Evolutionary conservation across 2,888 invertebrate species (phyloP).

Genomic region (Pammene fasciana): DNA sequence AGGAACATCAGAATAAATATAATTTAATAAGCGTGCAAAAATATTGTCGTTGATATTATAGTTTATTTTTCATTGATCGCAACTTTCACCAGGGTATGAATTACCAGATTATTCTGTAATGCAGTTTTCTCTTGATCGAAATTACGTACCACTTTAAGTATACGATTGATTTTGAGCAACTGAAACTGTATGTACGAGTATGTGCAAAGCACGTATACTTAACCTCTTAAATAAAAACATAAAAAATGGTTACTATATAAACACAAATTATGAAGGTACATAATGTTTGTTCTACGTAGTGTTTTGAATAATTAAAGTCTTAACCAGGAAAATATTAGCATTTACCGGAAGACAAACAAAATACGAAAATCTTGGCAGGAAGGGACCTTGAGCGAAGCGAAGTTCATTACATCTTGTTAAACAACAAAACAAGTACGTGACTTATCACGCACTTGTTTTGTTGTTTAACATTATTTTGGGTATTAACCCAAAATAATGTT

Average conservation of each 20-base stretch:
- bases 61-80: not conserved
- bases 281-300: too few relatives aligned
- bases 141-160: not conserved
- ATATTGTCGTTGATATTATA: not conserved
- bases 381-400: slow-evolving; percentile 22
- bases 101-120: not conserved
- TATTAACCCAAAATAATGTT: not conserved
- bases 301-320: not conserved
- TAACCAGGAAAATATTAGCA: slow-evolving; percentile 8
- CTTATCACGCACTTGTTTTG: too few relatives aligned
- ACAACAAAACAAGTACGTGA: slow-evolving; percentile 2
- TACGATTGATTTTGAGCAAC: too few relatives aligned
- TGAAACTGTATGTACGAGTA: too few relatives aligned
- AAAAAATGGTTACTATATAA: too few relatives aligned
- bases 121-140: slow-evolving; percentile 5
- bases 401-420: slow-evolving; percentile 25
- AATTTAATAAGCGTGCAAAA: too few relatives aligned
- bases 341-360: slow-evolving; percentile 15
- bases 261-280: too few relatives aligned
- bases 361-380: slow-evolving; percentile 12
- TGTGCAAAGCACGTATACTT: too few relatives aligned
- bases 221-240: too few relatives aligned
- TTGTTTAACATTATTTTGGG: too few relatives aligned
- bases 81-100: slow-evolving; percentile 25
- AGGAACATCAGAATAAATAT: too few relatives aligned